Percentiles rank a stretch among this genome's conserved stretches.
phyloP scores from a whole-genome alignment of 2,888 invertebrate species.

The Dolomedes plantarius region DNA sequence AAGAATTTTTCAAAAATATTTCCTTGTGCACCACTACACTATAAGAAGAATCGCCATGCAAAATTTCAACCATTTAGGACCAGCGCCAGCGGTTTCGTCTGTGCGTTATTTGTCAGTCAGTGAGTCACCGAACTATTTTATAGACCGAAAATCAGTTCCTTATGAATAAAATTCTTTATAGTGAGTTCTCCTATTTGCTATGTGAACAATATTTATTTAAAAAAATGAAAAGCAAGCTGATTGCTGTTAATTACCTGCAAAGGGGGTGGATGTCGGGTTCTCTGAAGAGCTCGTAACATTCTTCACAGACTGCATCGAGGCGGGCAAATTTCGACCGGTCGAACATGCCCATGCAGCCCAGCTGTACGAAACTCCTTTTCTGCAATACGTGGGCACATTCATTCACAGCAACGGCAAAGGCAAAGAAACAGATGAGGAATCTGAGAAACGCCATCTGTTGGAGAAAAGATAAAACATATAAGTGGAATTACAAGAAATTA shows the following conservation, averaged over 20 bases:
- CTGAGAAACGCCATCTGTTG: constrained; percentile 53
- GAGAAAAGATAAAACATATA: not conserved
- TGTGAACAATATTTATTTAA: no score
- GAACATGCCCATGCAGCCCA: constrained; percentile 69
- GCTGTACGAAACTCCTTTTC: constrained; percentile 61
- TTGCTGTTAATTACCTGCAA: constrained; percentile 47
- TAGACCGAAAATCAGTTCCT: no score
- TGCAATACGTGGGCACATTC: constrained; percentile 59
- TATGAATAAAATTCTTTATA: no score
- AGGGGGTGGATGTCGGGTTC: constrained; percentile 55
- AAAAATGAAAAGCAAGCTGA: no score
- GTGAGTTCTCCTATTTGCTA: no score
- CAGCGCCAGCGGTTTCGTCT: no score
- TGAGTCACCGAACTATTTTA: no score
- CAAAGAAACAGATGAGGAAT: constrained; percentile 52
- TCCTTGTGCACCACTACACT: no score
- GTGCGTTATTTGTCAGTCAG: no score
- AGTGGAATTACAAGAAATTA: not conserved
- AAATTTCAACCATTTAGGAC: no score
- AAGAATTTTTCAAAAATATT: no score
- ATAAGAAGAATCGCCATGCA: no score
- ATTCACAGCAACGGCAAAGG: constrained; percentile 37
- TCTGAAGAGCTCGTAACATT: constrained; percentile 67
- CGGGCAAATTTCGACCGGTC: constrained; percentile 65
- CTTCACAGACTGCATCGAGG: constrained; percentile 64